Conservation (phyloP, 2,797 vertebrate species). For the Lemur catta region DNA sequence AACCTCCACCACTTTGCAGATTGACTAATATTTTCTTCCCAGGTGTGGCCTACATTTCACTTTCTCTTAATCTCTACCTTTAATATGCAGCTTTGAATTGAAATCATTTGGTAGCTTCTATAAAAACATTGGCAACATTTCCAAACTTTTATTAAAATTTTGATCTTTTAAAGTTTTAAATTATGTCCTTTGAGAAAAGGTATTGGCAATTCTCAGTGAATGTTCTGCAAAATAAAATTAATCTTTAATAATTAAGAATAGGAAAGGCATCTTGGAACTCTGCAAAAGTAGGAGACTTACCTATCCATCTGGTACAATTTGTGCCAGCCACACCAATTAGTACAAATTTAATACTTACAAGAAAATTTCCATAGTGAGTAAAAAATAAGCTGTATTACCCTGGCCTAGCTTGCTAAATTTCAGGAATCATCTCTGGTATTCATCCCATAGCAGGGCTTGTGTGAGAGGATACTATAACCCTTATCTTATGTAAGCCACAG, state of each 20-base stretch:
- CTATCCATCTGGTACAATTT: slow-evolving; percentile 56
- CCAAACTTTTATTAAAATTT: slow-evolving; percentile 56
- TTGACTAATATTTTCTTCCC: background rate
- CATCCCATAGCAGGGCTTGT: background rate
- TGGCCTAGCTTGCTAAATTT: background rate
- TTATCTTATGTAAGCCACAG: background rate
- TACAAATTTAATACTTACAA: slow-evolving; percentile 37
- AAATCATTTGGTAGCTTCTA: slow-evolving; percentile 3
- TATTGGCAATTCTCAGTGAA: slow-evolving; percentile 53
- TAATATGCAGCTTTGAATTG: background rate
- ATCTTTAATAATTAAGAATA: slow-evolving; percentile 70
- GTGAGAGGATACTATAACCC: background rate
- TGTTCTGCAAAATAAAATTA: slow-evolving; percentile 60
- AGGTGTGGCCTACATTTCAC: background rate
- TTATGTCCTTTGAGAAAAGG: slow-evolving; percentile 49
- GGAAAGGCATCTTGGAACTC: slow-evolving; percentile 41
- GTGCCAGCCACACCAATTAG: slow-evolving; percentile 62
- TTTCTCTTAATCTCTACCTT: background rate
- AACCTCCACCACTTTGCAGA: background rate
- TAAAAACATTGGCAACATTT: slow-evolving; percentile 53
- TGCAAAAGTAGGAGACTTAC: slow-evolving; percentile 34
- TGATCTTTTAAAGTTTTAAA: slow-evolving; percentile 56
- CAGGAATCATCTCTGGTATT: background rate
- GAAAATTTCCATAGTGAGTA: background rate
- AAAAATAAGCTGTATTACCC: background rate